Conservation (phyloP, 1,140 invertebrate genomes). For the Microplitis demolitor region DNA sequence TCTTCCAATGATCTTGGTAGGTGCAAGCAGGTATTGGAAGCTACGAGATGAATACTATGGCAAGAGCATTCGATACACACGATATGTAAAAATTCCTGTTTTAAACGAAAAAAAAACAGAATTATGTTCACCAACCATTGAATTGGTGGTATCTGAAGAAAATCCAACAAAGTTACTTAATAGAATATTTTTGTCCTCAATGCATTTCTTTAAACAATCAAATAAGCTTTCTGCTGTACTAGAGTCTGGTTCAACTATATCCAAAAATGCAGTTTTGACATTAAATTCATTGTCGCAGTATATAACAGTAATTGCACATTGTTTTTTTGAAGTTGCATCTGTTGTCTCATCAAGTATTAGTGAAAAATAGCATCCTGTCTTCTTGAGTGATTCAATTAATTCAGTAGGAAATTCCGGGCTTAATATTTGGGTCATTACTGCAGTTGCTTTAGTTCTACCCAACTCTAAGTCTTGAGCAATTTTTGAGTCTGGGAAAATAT, state of each 20-base stretch:
- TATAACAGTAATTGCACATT: conserved; percentile 28
- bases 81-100: conserved; percentile 35
- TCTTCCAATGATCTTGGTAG: conserved; percentile 36
- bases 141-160: conserved; percentile 47
- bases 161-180: conserved; percentile 44
- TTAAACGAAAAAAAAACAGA: conserved; percentile 42
- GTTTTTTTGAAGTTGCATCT: conserved; percentile 7
- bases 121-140: conserved; percentile 45
- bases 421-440: too few relatives aligned
- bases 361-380: too few relatives aligned
- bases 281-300: conserved; percentile 25
- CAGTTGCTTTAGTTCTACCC: too few relatives aligned
- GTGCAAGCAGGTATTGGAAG: conserved; percentile 44
- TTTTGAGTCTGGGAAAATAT: too few relatives aligned
- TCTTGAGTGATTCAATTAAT: too few relatives aligned
- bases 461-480: too few relatives aligned
- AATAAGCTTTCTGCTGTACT: conserved; percentile 29
- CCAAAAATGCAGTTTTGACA: conserved; percentile 20
- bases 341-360: too few relatives aligned
- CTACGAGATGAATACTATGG: conserved; percentile 42
- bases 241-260: conserved; percentile 33
- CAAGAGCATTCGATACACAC: conserved; percentile 47
- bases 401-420: too few relatives aligned
- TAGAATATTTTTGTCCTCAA: conserved; percentile 36
- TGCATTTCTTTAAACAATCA: conserved; percentile 22